phyloP scores from a whole-genome alignment of 2,797 vertebrate species.

The Salmo trutta region DNA sequence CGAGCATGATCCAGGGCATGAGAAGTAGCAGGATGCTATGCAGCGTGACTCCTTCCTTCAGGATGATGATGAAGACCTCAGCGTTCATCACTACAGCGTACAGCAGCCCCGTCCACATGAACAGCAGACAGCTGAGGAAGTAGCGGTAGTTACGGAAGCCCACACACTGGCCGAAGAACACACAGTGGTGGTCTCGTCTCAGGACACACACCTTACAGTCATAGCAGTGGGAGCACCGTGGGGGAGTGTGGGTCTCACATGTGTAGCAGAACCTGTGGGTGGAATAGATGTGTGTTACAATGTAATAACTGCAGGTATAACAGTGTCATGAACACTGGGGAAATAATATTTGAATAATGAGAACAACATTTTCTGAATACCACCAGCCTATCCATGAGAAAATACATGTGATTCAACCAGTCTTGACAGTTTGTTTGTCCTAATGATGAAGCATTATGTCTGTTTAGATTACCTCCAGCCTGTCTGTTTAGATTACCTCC shows the following conservation, averaged over 20 bases:
- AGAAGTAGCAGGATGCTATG: slow-evolving; percentile 84
- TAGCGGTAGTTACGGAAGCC: slow-evolving; percentile 88
- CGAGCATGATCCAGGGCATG: slow-evolving; percentile 89
- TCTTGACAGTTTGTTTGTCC: neutral
- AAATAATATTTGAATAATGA: neutral
- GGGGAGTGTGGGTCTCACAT: slow-evolving; percentile 89
- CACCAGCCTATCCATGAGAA: neutral
- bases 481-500: neutral
- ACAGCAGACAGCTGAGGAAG: slow-evolving; percentile 86
- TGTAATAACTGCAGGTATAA: neutral
- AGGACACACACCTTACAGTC: slow-evolving; percentile 88
- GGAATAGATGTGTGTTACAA: neutral
- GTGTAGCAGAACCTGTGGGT: slow-evolving; percentile 84
- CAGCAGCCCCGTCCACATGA: slow-evolving; percentile 81
- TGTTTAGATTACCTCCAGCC: slow-evolving; percentile 82
- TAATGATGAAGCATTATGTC: neutral
- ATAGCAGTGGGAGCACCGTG: slow-evolving; percentile 87
- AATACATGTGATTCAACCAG: neutral
- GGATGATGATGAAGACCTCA: slow-evolving; percentile 83
- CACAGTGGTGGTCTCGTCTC: slow-evolving; percentile 89
- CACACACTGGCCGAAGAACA: slow-evolving; percentile 88
- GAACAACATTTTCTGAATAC: neutral
- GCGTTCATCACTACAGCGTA: slow-evolving; percentile 86
- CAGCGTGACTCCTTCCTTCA: slow-evolving; percentile 82
- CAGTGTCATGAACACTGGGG: neutral